phyloP scores from a whole-genome alignment of 2,888 invertebrate genomes.

The Acanthacorydalis orientalis region DNA sequence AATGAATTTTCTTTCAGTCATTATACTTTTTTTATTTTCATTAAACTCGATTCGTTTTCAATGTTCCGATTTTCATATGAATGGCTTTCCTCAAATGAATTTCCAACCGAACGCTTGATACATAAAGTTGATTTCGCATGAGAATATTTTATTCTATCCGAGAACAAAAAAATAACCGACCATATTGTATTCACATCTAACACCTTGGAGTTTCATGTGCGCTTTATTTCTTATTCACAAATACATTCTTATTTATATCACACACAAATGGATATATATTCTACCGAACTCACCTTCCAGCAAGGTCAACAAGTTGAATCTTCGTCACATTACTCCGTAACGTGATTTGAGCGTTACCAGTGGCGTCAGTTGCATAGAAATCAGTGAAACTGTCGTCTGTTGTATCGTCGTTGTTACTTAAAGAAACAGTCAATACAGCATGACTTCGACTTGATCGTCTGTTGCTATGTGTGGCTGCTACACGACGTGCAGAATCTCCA shows the following conservation, averaged over 20 bases:
- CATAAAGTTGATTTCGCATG: no score
- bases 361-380: background rate
- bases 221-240: background rate
- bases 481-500: constrained; percentile 44
- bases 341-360: no score
- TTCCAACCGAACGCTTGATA: no score
- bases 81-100: no score
- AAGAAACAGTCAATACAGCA: constrained; percentile 49
- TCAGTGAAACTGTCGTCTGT: background rate
- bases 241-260: background rate
- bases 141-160: no score
- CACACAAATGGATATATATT: background rate
- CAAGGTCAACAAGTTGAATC: constrained; percentile 5
- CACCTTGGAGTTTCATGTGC: no score
- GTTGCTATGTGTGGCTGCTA: constrained; percentile 56
- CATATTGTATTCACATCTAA: no score
- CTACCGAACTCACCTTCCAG: constrained; percentile 3
- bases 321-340: background rate
- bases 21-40: no score
- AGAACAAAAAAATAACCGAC: no score
- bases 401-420: constrained; percentile 13
- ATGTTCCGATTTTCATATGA: no score
- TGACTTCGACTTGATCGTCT: constrained; percentile 55
- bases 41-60: no score
- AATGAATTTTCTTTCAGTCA: no score